Base-by-base conservation (phyloP, 2,113 vertebrate genomes). In the Apaloderma vittatum region DNA sequence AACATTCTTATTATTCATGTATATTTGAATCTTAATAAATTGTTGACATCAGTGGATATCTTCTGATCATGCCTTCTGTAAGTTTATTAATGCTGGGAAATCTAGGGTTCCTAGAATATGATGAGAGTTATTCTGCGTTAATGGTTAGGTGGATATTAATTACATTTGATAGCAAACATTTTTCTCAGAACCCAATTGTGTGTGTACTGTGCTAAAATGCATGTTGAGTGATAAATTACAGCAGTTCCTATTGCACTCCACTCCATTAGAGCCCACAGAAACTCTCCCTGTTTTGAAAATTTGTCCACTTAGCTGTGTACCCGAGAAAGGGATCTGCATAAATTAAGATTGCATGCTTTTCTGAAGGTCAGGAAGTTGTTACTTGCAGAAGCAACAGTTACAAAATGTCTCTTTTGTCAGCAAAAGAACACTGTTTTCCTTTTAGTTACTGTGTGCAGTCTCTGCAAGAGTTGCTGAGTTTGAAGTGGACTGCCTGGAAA, bases 11-110 rank as follows among this genome's bases (percentile, higher is more conserved):
- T 84, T 91, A 75, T 78, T 87, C 23, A 37, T 72, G 10, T 72
- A 18, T 61, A 68, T 94, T 87, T 93, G 70, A 93, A 85, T 90
- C 36, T 45, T 27, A 87, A 63, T 95, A 89, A 72, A 18, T 49
- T 87, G 29, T 52, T 93, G 70, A 87, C 48, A 78, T 80, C 52
- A 61, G 5, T 49, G 26, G 4, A 40, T 77, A 66, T 51, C 68
- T 91, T 85, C 65, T 63, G 29, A 12, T 65, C 57, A 36, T 75
- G 52, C 11, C 46, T 94, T 78, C 21, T 43, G 4, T n/a, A 4
- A 70, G 34, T 7, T 78, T 75, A 63, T 55, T 85, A 94, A 78
- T 87, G 36, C 70, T 65, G 32, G 52, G 49, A 86, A 92, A 48
- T 55, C 32, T 61, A 79, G 24, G 26, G 43, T 83, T 83, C 57